Evolutionary conservation across 1,140 invertebrate species (phyloP).

Genomic region (Lamellibrachia luymesi): DNA sequence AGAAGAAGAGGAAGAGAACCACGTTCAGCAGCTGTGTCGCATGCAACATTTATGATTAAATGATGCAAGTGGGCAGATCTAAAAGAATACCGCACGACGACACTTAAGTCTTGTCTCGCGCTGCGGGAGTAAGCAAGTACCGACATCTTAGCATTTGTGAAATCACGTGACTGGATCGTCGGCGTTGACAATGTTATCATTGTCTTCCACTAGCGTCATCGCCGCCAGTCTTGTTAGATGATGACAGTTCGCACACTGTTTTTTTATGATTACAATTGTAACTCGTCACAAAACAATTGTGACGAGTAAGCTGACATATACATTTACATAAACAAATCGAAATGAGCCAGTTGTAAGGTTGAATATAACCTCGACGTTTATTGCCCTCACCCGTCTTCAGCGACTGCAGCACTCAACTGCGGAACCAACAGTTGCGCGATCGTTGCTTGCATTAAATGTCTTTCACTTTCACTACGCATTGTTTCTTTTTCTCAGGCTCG

Average conservation of each 20-base stretch:
- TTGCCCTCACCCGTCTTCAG: not conserved
- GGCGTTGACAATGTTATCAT: not conserved
- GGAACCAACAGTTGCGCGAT: not conserved
- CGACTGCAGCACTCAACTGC: not conserved
- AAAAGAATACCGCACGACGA: not conserved
- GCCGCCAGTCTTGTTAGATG: not conserved
- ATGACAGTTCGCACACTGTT: not conserved
- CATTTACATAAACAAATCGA: too few species aligned
- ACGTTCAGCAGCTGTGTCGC: too few species aligned
- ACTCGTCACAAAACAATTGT: too few species aligned
- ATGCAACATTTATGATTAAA: not conserved
- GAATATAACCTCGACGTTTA: not conserved
- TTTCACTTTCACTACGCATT: not conserved
- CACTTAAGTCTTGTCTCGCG: not conserved
- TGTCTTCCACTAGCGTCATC: not conserved
- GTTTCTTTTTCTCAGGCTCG: conserved; percentile 1
- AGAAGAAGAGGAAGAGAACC: not conserved
- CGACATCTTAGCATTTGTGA: not conserved
- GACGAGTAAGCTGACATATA: too few species aligned
- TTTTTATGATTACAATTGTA: not conserved
- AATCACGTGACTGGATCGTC: not conserved
- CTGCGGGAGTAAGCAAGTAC: not conserved
- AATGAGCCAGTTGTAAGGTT: too few species aligned
- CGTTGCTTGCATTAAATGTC: not conserved
- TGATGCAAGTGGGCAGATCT: not conserved